A percentile compares a stretch with the other conserved stretches of the same genome.
Evolutionary conservation across 2,113 vertebrate species (phyloP).

Genomic region (Theristicus caerulescens): DNA sequence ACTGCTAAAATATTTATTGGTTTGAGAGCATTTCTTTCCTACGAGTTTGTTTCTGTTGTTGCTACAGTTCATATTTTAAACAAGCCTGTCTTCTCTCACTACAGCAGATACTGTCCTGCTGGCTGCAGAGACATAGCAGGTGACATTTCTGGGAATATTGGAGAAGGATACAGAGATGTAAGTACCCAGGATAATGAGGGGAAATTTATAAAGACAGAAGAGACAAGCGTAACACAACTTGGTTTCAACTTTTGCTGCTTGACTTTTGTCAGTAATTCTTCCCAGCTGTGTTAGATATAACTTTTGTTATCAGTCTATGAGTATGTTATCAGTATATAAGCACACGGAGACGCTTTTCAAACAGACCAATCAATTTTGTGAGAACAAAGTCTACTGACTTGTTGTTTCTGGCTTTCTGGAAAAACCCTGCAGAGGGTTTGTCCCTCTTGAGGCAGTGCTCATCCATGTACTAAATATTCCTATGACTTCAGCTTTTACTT

Average conservation of each 20-base stretch:
- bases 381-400: constrained; percentile 36
- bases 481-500: background rate
- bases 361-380: background rate
- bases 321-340: constrained; percentile 2
- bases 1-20: background rate
- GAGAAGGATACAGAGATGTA: constrained; percentile 87
- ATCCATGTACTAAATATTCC: background rate
- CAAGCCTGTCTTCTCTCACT: constrained; percentile 6
- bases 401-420: background rate
- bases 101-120: constrained; percentile 87
- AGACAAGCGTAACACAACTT: background rate
- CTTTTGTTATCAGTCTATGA: background rate
- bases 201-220: background rate
- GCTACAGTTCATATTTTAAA: background rate
- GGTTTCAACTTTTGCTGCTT: background rate
- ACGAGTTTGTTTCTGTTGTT: background rate
- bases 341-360: background rate
- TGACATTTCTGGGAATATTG: constrained; percentile 82
- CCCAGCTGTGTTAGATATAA: background rate
- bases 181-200: constrained; percentile 58
- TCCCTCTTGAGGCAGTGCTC: background rate
- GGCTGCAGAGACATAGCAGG: constrained; percentile 84
- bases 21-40: background rate
- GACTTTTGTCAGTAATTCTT: background rate
- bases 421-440: background rate